Conservation (phyloP, 1,140 invertebrate species). For the Bombus fervidus region DNA sequence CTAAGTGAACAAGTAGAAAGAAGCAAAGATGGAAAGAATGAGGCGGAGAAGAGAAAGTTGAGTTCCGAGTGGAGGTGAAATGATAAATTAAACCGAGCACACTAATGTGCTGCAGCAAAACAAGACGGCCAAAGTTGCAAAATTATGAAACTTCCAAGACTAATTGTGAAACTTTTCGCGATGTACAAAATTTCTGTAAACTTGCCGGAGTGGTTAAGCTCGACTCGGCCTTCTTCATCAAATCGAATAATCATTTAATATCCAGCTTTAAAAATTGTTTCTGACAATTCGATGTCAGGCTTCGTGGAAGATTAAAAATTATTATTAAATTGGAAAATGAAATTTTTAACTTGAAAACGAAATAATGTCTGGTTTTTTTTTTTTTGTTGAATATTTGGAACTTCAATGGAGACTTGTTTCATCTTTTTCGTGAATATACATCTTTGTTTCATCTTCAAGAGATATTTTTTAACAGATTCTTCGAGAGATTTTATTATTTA, state of each 20-base stretch:
- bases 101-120: slow-evolving; percentile 73
- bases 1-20: not conserved
- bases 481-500: too few relatives aligned
- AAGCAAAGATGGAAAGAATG: not conserved
- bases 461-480: too few relatives aligned
- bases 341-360: not conserved
- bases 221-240: slow-evolving; percentile 27
- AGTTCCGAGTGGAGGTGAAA: slow-evolving; percentile 59
- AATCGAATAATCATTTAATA: slow-evolving; percentile 25
- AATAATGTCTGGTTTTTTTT: not conserved
- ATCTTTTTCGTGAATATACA: too few relatives aligned
- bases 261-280: not conserved
- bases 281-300: not conserved
- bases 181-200: slow-evolving; percentile 72
- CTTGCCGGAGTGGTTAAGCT: slow-evolving; percentile 27
- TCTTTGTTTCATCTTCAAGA: too few relatives aligned
- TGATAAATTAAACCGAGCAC: slow-evolving; percentile 75
- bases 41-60: slow-evolving; percentile 5
- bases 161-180: slow-evolving; percentile 79
- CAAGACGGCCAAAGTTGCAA: slow-evolving; percentile 73
- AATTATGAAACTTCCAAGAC: slow-evolving; percentile 80
- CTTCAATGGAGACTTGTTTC: too few relatives aligned
- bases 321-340: not conserved
- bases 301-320: not conserved
- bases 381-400: too few relatives aligned